phyloP scores from a whole-genome alignment of 2,888 invertebrate species.

The Pachliopta kotzebuea region DNA sequence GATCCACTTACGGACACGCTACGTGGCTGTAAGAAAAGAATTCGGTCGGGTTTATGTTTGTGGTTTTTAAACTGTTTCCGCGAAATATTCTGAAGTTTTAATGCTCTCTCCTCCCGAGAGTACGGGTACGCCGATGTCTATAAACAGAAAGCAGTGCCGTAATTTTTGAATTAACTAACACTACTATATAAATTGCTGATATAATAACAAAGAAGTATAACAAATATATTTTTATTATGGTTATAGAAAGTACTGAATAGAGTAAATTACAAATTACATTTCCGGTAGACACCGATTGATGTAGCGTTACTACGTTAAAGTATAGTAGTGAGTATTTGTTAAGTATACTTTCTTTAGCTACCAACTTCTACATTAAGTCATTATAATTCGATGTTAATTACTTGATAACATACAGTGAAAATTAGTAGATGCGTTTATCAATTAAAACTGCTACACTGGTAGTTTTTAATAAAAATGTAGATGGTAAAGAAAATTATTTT shows the following conservation, averaged over 20 bases:
- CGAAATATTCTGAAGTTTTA: conserved; percentile 78
- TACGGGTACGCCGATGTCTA: conserved; percentile 9
- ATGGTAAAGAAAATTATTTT: too few species aligned
- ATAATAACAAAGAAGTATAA: background rate
- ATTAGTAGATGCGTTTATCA: too few species aligned
- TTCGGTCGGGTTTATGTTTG: conserved; percentile 67
- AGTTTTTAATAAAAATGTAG: too few species aligned
- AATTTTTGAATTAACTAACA: conserved; percentile 23
- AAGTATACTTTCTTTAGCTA: background rate
- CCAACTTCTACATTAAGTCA: background rate
- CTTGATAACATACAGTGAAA: too few species aligned
- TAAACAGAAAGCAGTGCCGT: conserved; percentile 19
- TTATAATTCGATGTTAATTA: background rate
- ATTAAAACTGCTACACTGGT: too few species aligned
- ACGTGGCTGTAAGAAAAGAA: conserved; percentile 57
- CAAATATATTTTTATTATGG: background rate
- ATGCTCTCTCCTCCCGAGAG: conserved; percentile 9
- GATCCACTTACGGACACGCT: conserved; percentile 65
- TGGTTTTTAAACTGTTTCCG: conserved; percentile 55
- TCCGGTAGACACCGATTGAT: too few species aligned
- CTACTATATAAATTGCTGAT: conserved; percentile 13
- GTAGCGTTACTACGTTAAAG: too few species aligned
- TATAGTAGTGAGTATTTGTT: background rate
- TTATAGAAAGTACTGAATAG: background rate
- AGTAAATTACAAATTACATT: background rate